These are phyloP conservation scores for Henricia sp. DNA, from an alignment of 53 echinoderm and acorn worm species.

Conservation along the genomic window DNA sequence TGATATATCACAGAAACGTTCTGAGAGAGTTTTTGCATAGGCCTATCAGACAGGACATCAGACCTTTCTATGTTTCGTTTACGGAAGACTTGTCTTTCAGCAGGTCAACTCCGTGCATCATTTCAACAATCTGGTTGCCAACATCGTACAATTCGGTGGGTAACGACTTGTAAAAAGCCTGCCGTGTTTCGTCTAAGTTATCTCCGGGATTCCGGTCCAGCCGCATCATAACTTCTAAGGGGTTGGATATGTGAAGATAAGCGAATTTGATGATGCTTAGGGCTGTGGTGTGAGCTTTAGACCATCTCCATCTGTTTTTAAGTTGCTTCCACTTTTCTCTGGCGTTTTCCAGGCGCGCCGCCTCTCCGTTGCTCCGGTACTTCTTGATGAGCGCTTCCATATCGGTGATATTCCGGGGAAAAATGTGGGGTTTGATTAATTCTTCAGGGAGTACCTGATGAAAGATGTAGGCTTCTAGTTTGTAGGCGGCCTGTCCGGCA, in stretches of 20 bases:
- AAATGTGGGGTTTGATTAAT: constrained; percentile 98
- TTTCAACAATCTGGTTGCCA: constrained; percentile 84
- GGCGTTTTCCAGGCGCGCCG: constrained; percentile 82
- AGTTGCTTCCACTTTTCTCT: constrained; percentile 85
- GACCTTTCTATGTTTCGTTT: constrained; percentile 25
- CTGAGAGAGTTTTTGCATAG: too few relatives aligned
- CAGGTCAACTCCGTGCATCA: constrained; percentile 81
- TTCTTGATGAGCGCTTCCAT: constrained; percentile 90
- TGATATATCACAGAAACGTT: too few relatives aligned
- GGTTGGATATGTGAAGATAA: constrained; percentile 96
- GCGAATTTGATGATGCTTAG: constrained; percentile 84
- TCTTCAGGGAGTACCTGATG: constrained; percentile 86
- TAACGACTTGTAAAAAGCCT: constrained; percentile 79
- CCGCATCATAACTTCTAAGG: constrained; percentile 96
- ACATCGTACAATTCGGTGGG: constrained; percentile 78
- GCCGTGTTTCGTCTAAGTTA: constrained; percentile 76
- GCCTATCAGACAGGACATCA: too few relatives aligned
- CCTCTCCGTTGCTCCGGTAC: constrained; percentile 74
- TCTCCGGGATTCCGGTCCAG: constrained; percentile 83
- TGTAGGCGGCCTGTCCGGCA: constrained; percentile 94
- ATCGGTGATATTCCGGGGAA: constrained; percentile 91
- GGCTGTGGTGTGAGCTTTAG: constrained; percentile 74
- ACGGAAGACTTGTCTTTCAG: constrained; percentile 55
- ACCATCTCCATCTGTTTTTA: constrained; percentile 84
- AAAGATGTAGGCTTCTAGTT: constrained; percentile 93